Base-by-base conservation (phyloP, 2,797 vertebrate genomes). In the Girardinus metallicus region DNA sequence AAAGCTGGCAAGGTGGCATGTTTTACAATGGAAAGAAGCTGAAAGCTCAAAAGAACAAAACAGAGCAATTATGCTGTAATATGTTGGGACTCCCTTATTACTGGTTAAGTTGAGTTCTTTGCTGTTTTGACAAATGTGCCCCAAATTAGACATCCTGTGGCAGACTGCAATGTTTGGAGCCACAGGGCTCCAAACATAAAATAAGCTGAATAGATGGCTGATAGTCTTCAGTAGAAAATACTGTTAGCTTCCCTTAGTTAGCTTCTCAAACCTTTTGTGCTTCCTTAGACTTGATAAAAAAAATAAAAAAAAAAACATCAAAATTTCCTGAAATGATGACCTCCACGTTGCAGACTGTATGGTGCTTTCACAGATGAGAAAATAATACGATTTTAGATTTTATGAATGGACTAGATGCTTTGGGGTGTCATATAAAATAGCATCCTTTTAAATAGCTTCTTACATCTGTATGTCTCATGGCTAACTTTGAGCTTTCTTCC, bases 41-140 rank as follows among this genome's bases (percentile, higher is more conserved):
- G 26, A 44, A 70, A 43, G 66, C 66, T 70, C 39, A 70, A 70
- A 44, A 43, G 66, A 43, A 26, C 39, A 70, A 70, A 70, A 70
- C 66, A 43, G 39, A 70, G 66, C 66, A 70, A 43, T 70, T 70
- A 26, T 43, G 39, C 23, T 70, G 66, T 43, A n/a, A 43, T 43
- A 43, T 12, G 39, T 70, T n/a, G 12, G 26, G 23, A 26, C 66
- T 70, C 66, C 39, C 21, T 41, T 41, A 39, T 68, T 68, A 41
- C 39, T 41, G 36, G 9, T 68, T 34, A 64, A 9, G 60, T 18
- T 66, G 12, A 60, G 9, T 31, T 4, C 7, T 68, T 68, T 44
- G 36, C 23, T 39, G 16, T 26, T 70, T n/a, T n/a, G 23, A 70
- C 10, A 70, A 43, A 44, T 21, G 66, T 10, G 39, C 18, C 5